Percentiles rank a stretch among this genome's conserved stretches.
Evolutionary conservation across 2,888 invertebrate species (phyloP).

Genomic region (Brachyopa scutellaris): DNA sequence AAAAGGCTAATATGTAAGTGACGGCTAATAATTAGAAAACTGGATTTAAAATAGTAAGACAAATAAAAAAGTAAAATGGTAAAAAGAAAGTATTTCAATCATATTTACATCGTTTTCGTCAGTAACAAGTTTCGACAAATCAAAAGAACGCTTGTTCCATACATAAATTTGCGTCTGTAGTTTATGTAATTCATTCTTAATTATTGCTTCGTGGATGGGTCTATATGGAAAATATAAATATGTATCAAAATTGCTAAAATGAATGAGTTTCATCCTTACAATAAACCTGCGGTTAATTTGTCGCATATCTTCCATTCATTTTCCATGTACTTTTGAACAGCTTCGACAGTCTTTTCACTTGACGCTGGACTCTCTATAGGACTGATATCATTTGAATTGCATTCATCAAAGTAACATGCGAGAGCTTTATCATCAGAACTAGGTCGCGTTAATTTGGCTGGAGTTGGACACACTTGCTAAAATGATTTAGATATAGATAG

Average conservation of each 20-base stretch:
- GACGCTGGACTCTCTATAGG: background rate
- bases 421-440: conserved; percentile 28
- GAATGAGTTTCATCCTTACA: background rate
- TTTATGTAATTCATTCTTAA: conserved; percentile 45
- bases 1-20: no score
- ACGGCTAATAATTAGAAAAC: no score
- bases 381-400: background rate
- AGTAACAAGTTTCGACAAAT: conserved; percentile 52
- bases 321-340: conserved; percentile 3
- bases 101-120: conserved; percentile 61
- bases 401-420: background rate
- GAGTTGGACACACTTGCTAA: no score
- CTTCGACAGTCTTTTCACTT: background rate
- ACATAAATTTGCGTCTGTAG: conserved; percentile 67
- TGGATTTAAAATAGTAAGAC: no score
- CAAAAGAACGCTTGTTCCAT: conserved; percentile 29
- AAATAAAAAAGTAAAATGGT: no score
- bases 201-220: conserved; percentile 71
- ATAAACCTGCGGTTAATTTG: conserved; percentile 4
- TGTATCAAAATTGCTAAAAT: background rate
- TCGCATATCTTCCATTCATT: conserved; percentile 27
- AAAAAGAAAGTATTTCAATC: no score
- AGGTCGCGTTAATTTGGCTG: conserved; percentile 9
- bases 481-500: no score
- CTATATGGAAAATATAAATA: conserved; percentile 32